Base-by-base conservation (phyloP, 2,113 vertebrate genomes). In the Bubo bubo region DNA sequence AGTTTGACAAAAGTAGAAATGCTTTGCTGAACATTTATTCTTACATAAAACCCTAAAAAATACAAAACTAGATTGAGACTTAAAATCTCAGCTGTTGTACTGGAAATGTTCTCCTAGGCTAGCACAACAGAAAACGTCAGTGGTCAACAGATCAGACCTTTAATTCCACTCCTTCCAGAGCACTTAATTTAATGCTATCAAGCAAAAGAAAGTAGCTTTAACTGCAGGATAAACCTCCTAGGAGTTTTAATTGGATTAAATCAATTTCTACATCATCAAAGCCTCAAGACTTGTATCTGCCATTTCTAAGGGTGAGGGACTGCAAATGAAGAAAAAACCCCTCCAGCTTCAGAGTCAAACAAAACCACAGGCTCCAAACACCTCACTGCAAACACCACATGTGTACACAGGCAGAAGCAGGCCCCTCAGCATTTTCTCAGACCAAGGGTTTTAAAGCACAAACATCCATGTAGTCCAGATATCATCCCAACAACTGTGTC, bases 201-300 rank as follows among this genome's bases (percentile, higher is more conserved):
- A 93, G 59, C n/a, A 88, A 90, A 86, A 86, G 10, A 76, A 92
- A 70, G 63, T 20, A 84, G 50, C 16, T 76, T 83, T 73, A 93
- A 84, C 26, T 55, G 64, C 72, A 80, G 64, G 52, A 81, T n/a
- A 88, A 92, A 66, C 26, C 67, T 93, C 71, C 66, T 73, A 75
- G 28, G 28, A 79, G 28, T 77, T 74, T 76, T 81, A 86, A 84
- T 26, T 67, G 13, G 63, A 93, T 86, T 84, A 88, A 86, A 76
- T 53, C 1, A 56, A 73, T 52, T 87, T 79, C 60, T 81, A 39
- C 49, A 75, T 59, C 58, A 74, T 60, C 66, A 58, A 79, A 85
- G 39, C 34, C 70, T 62, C 27, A 58, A 3, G 3, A 82, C 35
- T 18, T 43, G 5, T 13, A 86, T 45, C 30, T 63, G 66, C 66